A percentile compares a stretch with the other conserved stretches of the same genome.
Evolutionary conservation across 2,113 vertebrate genomes (phyloP).

Genomic region (Tyto alba): DNA sequence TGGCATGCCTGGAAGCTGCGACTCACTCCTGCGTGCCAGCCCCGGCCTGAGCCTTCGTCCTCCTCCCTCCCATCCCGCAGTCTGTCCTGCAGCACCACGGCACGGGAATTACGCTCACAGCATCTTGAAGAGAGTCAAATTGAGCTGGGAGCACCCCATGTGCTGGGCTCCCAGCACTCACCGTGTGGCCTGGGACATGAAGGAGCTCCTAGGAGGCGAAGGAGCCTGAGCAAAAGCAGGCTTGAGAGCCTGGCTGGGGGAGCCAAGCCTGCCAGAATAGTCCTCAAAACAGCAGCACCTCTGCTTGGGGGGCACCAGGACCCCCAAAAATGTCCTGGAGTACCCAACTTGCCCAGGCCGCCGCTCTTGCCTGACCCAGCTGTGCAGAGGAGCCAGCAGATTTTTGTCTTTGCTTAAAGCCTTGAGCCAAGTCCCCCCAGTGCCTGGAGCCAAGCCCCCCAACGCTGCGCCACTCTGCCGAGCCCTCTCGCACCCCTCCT

Average conservation of each 20-base stretch:
- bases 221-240: background rate
- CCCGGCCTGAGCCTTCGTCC: background rate
- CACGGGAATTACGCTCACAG: fast-evolving
- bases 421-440: background rate
- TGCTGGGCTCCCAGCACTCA: background rate
- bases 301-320: background rate
- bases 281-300: background rate
- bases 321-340: fast-evolving
- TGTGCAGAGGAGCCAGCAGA: background rate
- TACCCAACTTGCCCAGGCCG: fast-evolving
- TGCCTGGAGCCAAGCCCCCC: background rate
- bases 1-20: conserved; percentile 13
- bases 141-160: fast-evolving
- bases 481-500: background rate
- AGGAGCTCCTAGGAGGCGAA: background rate
- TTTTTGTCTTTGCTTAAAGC: background rate
- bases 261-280: fast-evolving
- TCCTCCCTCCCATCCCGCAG: background rate
- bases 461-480: background rate
- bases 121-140: background rate
- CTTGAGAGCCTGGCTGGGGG: background rate
- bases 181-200: fast-evolving
- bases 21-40: background rate
- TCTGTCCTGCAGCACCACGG: background rate
- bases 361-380: background rate